A percentile compares a stretch with the other conserved stretches of the same genome.
These are phyloP conservation scores for Omphaloscelis lunosa DNA, from an alignment of 2,888 invertebrate genomes.

Conservation along the genomic window DNA sequence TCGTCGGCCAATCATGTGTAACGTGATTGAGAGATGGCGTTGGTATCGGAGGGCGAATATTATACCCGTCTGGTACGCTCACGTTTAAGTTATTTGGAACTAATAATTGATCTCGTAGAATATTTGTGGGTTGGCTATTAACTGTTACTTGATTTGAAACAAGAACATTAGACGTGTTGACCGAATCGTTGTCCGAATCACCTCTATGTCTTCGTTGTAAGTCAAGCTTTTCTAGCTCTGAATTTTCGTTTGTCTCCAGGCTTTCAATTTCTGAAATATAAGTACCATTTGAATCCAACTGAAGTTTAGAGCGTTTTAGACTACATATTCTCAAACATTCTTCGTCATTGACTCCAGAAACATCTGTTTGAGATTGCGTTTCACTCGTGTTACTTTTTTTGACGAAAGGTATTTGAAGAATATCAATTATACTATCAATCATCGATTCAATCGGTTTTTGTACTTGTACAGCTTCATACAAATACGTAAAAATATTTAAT, in stretches of 20 bases:
- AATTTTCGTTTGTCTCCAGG: not conserved
- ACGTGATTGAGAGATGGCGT: not conserved
- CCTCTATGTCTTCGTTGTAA: not conserved
- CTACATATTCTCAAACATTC: constrained; percentile 30
- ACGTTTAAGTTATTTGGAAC: not conserved
- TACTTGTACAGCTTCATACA: constrained; percentile 15
- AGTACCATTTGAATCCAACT: constrained; percentile 30
- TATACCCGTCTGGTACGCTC: not conserved
- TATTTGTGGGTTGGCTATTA: constrained; percentile 1
- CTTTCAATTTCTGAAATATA: constrained; percentile 34
- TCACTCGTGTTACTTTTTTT: not conserved
- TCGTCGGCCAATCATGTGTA: not conserved
- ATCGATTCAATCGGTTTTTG: constrained; percentile 17
- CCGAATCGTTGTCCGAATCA: not conserved
- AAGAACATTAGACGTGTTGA: not conserved
- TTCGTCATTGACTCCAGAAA: constrained; percentile 7
- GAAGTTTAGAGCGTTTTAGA: not conserved
- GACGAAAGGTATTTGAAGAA: constrained; percentile 15
- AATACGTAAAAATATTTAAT: constrained; percentile 32
- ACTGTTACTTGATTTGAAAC: not conserved
- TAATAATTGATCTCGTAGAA: not conserved
- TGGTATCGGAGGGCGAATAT: not conserved
- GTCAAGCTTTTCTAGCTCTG: not conserved
- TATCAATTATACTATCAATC: constrained; percentile 32
- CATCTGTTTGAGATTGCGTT: not conserved